Percentiles rank a stretch among this genome's conserved stretches.
Conservation (phyloP, 2,797 vertebrate genomes). For the Sebastes goodei region DNA sequence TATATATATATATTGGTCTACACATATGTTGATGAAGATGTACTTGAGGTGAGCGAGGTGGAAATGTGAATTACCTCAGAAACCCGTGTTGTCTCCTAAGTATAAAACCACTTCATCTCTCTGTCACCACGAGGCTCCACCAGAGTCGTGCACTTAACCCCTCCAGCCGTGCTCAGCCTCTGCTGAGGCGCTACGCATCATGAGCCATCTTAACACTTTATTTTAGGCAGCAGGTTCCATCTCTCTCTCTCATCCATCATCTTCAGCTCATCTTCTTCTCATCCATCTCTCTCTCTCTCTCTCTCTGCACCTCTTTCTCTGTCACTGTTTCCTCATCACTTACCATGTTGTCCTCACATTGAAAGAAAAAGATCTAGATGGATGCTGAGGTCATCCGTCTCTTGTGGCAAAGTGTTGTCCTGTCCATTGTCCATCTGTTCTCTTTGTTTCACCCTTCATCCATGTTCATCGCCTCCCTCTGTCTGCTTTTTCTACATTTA, state of each 20-base stretch:
- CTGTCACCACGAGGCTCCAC: slow-evolving; percentile 21
- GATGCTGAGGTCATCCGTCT: neutral
- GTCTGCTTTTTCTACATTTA: slow-evolving; percentile 3
- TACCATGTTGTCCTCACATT: neutral
- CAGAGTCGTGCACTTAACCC: slow-evolving; percentile 5
- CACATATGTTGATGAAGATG: slow-evolving; percentile 5
- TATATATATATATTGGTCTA: neutral
- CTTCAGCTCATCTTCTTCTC: slow-evolving; percentile 5
- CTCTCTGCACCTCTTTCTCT: neutral
- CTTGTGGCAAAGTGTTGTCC: neutral
- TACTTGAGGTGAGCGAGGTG: neutral
- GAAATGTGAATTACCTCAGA: neutral
- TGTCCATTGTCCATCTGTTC: slow-evolving; percentile 30
- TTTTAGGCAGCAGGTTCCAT: slow-evolving; percentile 1
- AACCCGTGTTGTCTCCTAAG: neutral
- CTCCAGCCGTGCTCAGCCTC: neutral
- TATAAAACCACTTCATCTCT: slow-evolving; percentile 27
- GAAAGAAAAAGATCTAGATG: neutral
- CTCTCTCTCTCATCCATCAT: slow-evolving; percentile 20
- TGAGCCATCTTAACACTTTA: slow-evolving; percentile 13
- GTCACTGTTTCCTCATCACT: neutral
- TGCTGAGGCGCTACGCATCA: neutral
- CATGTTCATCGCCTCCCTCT: neutral
- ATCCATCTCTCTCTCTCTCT: slow-evolving; percentile 11
- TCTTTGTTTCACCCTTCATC: neutral